A percentile compares a stretch with the other conserved stretches of the same genome.
These are phyloP conservation scores for Blastobasis adustella DNA, from an alignment of 2,888 invertebrate species.

Conservation along the genomic window DNA sequence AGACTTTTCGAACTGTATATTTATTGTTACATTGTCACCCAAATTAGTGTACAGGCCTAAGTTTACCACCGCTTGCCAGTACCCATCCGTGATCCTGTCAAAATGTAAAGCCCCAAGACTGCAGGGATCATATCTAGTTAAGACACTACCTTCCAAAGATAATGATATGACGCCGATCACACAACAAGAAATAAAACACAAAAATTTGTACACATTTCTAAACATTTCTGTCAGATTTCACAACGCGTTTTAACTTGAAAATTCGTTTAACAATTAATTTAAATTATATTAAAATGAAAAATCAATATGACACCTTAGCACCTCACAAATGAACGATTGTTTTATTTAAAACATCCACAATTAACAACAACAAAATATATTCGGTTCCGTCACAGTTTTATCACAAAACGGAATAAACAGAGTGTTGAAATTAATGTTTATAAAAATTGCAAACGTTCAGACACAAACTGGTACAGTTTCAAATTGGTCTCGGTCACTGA, in stretches of 20 bases:
- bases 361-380: too few relatives aligned
- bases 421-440: slow-evolving; percentile 16
- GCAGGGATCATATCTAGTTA: slow-evolving; percentile 57
- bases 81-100: slow-evolving; percentile 34
- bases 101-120: slow-evolving; percentile 53
- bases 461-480: slow-evolving; percentile 14
- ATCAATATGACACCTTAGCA: too few relatives aligned
- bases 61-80: slow-evolving; percentile 47
- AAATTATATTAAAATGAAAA: too few relatives aligned
- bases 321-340: too few relatives aligned
- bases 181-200: too few relatives aligned
- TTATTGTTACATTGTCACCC: slow-evolving; percentile 29
- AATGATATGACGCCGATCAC: too few relatives aligned
- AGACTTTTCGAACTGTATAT: slow-evolving; percentile 40
- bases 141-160: slow-evolving; percentile 27
- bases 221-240: too few relatives aligned
- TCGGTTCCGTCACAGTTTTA: too few relatives aligned
- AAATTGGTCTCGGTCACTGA: slow-evolving; percentile 14
- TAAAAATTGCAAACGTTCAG: slow-evolving; percentile 1
- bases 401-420: slow-evolving; percentile 20
- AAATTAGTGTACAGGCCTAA: slow-evolving; percentile 41
- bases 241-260: too few relatives aligned
- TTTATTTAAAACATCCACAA: too few relatives aligned
- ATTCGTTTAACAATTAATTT: too few relatives aligned
- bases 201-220: too few relatives aligned